Evolutionary conservation across 2,113 vertebrate genomes (phyloP), one percentile per base, ranked within the genome.

Genomic region (Triplophysa rosa): DNA sequence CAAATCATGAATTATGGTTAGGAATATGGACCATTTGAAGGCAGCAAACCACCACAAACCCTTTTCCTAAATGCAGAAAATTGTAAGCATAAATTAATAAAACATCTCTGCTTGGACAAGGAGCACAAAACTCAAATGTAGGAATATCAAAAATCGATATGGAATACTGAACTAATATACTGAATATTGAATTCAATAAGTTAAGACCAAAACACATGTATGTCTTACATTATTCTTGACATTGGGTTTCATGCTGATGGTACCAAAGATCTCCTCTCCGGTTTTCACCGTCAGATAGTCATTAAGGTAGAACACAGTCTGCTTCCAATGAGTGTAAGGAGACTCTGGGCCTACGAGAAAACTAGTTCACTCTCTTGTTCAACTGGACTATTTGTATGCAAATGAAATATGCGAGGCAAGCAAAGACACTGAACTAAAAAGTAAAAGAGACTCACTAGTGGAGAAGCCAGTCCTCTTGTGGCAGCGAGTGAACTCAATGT

Each of bases 241-340:
- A 0, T 98, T 98, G 52, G 96, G 96, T 85, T 96, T 95, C 95
- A 98, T 96, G 90, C 93, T 93, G 58, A 98, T 95, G 71, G 95
- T 98, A 82, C 96, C 96, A 3, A 96, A 96, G 78, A 98, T 95
- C 87, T 97, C 96, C 87, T 97, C 96, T 1, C 96, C 95, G 0
- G 94, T 96, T 89, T 98, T 98, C n/a, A 98, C 96, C 0, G 96
- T 98, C 85, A 98, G 89, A 86, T 97, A 98, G 58, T 98, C 96
- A 11, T 98, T 96, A 91, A 98, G 90, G 86, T 98, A 98, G 87
- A 98, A 98, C 33, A 98, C 96, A 0, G 96, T 98, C 86, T 98
- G 96, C 89, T 97, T 98, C 96, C 96, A 98, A 89, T 98, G 96
- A 8, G 96, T 98, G 86, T 98, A 98, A 0, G 96, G 95, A 83